Conservation (phyloP, 2,797 vertebrate species). For the Gila robusta region DNA sequence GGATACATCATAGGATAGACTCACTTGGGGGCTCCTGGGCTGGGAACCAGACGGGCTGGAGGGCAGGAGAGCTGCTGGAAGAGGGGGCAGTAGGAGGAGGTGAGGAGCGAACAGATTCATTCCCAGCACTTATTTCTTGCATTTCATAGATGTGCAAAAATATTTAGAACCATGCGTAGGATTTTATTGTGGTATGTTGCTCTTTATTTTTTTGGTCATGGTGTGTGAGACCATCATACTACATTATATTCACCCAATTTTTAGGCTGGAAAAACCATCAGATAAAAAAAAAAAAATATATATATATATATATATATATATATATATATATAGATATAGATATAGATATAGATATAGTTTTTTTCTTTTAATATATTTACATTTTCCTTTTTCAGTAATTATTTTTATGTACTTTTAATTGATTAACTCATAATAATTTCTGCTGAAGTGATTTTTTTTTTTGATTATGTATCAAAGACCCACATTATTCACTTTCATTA, state of each 20-base stretch:
- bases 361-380: not conserved
- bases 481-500: not conserved
- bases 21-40: constrained; percentile 83
- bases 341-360: too few species aligned
- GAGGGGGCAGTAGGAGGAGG: constrained; percentile 91
- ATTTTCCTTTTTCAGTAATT: not conserved
- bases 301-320: too few species aligned
- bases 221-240: not conserved
- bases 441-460: not conserved
- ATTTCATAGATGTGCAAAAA: not conserved
- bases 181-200: not conserved
- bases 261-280: not conserved
- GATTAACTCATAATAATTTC: not conserved
- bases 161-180: not conserved
- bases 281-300: too few species aligned
- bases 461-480: not conserved
- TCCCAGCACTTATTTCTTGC: not conserved
- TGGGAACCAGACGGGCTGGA: constrained; percentile 89
- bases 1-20: constrained; percentile 78
- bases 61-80: constrained; percentile 83
- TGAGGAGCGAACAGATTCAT: constrained; percentile 65
- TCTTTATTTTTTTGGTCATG: not conserved
- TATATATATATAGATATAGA: too few species aligned
- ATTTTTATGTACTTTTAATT: not conserved
- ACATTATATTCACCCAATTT: not conserved